These are phyloP conservation scores for Eptesicus fuscus DNA, from an alignment of 2,113 vertebrate genomes.

Conservation along the genomic window DNA sequence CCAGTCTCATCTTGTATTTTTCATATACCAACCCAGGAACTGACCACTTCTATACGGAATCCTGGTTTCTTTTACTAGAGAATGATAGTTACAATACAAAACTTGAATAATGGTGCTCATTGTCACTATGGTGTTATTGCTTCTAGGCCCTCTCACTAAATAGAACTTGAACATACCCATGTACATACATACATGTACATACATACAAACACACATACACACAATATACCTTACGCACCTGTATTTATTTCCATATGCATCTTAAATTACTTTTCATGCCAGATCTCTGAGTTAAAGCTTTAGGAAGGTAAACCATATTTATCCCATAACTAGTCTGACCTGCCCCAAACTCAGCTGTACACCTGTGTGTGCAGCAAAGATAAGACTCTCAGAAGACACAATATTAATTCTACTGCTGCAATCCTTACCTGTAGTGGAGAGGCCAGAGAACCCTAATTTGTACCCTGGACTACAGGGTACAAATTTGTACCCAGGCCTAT, in stretches of 20 bases:
- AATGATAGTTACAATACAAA: neutral
- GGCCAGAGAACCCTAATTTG: neutral
- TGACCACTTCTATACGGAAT: neutral
- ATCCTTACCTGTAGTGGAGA: neutral
- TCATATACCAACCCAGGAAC: neutral
- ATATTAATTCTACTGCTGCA: slow-evolving; percentile 15
- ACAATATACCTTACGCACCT: neutral
- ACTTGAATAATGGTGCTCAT: neutral
- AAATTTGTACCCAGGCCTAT: neutral
- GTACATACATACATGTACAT: neutral
- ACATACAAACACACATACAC: neutral
- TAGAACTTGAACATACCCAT: slow-evolving; percentile 23
- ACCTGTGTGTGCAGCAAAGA: neutral
- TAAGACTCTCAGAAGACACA: neutral
- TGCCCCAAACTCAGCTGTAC: neutral
- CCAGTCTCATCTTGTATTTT: neutral
- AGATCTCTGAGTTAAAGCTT: slow-evolving; percentile 22
- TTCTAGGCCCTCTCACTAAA: neutral
- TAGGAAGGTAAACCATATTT: slow-evolving; percentile 9
- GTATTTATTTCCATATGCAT: slow-evolving; percentile 2
- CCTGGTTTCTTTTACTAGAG: neutral
- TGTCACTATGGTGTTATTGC: neutral
- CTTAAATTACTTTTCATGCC: slow-evolving; percentile 3
- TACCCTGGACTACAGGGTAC: neutral
- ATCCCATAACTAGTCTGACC: neutral